Conservation (phyloP, 2,797 vertebrate genomes). For the Caiman crocodilus region DNA sequence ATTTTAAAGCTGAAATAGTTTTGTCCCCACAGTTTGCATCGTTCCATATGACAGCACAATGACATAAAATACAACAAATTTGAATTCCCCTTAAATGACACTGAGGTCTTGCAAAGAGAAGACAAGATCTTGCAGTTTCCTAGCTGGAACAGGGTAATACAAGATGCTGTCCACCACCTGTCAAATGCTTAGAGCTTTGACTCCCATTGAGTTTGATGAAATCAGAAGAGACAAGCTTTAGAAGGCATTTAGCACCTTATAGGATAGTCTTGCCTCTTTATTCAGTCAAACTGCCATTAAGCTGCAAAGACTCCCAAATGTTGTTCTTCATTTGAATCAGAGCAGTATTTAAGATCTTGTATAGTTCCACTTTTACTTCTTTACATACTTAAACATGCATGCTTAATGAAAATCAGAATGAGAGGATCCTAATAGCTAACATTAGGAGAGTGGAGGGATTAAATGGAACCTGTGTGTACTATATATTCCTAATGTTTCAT, state of each 20-base stretch:
- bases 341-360: not conserved
- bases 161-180: not conserved
- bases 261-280: rapidly evolving
- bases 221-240: not conserved
- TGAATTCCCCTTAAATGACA: not conserved
- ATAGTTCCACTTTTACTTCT: not conserved
- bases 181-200: not conserved
- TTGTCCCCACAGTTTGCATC: not conserved
- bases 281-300: not conserved
- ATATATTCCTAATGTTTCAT: not conserved
- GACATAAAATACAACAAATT: not conserved
- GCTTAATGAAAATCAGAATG: not conserved
- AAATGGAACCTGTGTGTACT: rapidly evolving
- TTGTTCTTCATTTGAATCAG: not conserved
- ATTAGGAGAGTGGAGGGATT: rapidly evolving
- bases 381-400: not conserved
- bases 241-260: not conserved
- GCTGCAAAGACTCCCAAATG: not conserved
- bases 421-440: not conserved
- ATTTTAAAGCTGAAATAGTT: slow-evolving; percentile 22
- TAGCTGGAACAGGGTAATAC: not conserved
- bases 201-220: rapidly evolving
- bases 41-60: not conserved
- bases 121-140: not conserved
- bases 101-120: not conserved